phyloP scores from a whole-genome alignment of 1,140 invertebrate species.

The Eriocheir sinensis region DNA sequence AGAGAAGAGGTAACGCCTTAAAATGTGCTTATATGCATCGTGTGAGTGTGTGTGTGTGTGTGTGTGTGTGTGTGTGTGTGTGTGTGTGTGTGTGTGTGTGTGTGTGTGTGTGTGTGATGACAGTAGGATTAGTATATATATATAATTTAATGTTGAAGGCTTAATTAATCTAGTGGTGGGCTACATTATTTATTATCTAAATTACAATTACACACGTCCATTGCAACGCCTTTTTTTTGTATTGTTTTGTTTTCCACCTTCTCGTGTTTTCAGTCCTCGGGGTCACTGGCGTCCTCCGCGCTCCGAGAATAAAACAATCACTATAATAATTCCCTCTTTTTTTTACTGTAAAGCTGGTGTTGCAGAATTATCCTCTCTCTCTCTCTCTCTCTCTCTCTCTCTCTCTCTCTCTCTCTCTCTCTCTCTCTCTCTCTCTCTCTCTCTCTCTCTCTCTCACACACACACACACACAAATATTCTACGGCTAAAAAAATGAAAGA shows the following conservation, averaged over 20 bases:
- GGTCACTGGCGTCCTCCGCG: too few relatives aligned
- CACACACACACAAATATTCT: too few relatives aligned
- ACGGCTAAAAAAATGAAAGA: neutral
- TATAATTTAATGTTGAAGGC: neutral
- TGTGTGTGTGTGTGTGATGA: slow-evolving; percentile 20
- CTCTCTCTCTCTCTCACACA: too few relatives aligned
- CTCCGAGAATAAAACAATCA: too few relatives aligned
- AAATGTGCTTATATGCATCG: neutral
- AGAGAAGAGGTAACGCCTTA: neutral
- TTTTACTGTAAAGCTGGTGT: too few relatives aligned
- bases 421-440: neutral
- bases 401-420: neutral
- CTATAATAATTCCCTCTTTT: too few relatives aligned
- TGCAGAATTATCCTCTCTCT: neutral
- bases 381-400: slow-evolving; percentile 32
- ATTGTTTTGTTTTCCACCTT: too few relatives aligned
- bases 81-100: slow-evolving; percentile 11
- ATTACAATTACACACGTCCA: too few relatives aligned
- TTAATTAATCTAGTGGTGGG: too few relatives aligned
- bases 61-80: neutral
- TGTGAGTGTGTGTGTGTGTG: neutral
- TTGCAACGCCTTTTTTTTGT: too few relatives aligned
- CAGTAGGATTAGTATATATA: neutral
- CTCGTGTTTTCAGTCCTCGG: too few relatives aligned
- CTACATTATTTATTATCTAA: too few relatives aligned